Percentiles rank a stretch among this genome's conserved stretches.
These are phyloP conservation scores for Regulus satrapa DNA, from an alignment of 2,113 vertebrate species.

Conservation along the genomic window DNA sequence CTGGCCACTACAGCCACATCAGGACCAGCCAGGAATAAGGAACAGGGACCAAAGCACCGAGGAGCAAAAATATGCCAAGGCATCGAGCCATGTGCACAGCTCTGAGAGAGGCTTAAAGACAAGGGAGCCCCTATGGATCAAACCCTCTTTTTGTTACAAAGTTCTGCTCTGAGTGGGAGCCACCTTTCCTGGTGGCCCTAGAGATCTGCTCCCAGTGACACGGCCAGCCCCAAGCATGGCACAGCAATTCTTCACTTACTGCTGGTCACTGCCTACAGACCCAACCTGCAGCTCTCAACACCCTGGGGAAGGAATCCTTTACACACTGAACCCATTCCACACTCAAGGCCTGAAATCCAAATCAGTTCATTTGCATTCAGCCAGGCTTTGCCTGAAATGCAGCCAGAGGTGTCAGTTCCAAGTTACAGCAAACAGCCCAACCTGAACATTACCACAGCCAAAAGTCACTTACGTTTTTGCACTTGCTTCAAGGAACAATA, in stretches of 20 bases:
- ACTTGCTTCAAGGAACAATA: constrained; percentile 96
- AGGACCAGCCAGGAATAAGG: neutral
- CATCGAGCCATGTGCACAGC: accelerated
- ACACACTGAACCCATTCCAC: neutral
- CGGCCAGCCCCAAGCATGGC: accelerated
- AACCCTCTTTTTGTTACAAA: too few relatives aligned
- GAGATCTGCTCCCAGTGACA: neutral
- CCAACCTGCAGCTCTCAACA: accelerated
- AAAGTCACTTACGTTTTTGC: constrained; percentile 92
- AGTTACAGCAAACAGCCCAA: neutral
- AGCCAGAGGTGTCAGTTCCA: neutral
- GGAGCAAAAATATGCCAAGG: neutral
- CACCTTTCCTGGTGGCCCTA: neutral
- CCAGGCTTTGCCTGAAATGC: neutral
- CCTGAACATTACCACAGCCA: neutral
- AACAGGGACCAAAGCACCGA: accelerated
- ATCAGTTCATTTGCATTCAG: neutral
- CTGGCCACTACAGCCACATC: accelerated
- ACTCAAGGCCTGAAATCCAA: neutral
- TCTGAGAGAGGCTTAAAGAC: neutral
- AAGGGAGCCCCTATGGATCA: accelerated
- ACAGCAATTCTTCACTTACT: accelerated
- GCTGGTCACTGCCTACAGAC: neutral
- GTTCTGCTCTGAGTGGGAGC: neutral
- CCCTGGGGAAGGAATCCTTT: accelerated